Percentiles rank a stretch among this genome's conserved stretches.
phyloP scores from a whole-genome alignment of 1,140 invertebrate species.

The Drosophila kohkoa region DNA sequence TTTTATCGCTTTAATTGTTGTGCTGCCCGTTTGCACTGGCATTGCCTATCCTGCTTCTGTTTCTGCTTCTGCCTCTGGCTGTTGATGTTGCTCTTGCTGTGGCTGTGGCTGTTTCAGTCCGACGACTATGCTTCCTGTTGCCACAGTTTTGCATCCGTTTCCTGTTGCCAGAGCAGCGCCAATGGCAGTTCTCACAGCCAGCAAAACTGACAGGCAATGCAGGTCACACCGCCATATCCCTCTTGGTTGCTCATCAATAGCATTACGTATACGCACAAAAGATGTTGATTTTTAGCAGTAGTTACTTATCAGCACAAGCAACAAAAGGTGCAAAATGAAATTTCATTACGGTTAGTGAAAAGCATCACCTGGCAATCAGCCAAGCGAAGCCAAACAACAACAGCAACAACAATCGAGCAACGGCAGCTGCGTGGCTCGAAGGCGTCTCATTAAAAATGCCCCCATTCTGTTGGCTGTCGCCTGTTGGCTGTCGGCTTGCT shows the following conservation, averaged over 20 bases:
- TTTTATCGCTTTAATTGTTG: slow-evolving; percentile 80
- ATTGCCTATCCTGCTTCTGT: no score
- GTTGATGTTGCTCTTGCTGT: slow-evolving; percentile 4
- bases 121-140: slow-evolving; percentile 43
- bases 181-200: slow-evolving; percentile 21
- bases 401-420: background rate
- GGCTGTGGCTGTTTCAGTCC: slow-evolving; percentile 47
- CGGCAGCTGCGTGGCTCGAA: slow-evolving; percentile 13
- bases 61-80: background rate
- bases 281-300: slow-evolving; percentile 38
- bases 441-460: slow-evolving; percentile 32
- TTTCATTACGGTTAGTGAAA: slow-evolving; percentile 34
- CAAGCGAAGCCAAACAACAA: background rate
- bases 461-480: background rate
- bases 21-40: slow-evolving; percentile 1
- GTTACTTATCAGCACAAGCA: slow-evolving; percentile 25
- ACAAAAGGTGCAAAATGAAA: slow-evolving; percentile 4
- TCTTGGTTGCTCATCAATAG: slow-evolving; percentile 44
- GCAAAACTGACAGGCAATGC: slow-evolving; percentile 50
- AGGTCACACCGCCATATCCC: slow-evolving; percentile 49
- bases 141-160: slow-evolving; percentile 52
- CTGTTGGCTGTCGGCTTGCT: background rate
- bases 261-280: slow-evolving; percentile 46
- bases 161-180: slow-evolving; percentile 46
- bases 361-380: background rate